Conservation (phyloP, 2,113 vertebrate genomes). For the Calyptomena viridis region DNA sequence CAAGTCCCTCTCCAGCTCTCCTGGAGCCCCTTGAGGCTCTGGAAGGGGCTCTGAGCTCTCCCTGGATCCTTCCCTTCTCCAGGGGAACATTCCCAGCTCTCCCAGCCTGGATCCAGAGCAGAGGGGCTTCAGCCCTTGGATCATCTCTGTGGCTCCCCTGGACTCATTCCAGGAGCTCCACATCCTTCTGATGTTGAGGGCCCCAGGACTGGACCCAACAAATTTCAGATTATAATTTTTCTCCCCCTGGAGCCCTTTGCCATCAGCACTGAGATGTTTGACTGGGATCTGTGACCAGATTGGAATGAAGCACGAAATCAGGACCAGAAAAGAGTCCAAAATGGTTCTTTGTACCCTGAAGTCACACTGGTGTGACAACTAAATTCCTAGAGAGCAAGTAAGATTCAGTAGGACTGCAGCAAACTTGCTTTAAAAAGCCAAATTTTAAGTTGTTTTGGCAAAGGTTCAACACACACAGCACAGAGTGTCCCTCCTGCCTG, state of each 20-base stretch:
- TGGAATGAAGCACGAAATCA: neutral
- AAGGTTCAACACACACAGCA: neutral
- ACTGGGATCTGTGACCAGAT: neutral
- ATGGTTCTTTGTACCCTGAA: neutral
- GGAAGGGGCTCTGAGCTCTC: neutral
- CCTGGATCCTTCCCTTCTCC: fast-evolving
- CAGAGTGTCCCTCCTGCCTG: neutral
- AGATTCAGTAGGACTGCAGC: neutral
- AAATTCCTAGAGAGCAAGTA: neutral
- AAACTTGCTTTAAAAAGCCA: neutral
- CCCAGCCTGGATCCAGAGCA: neutral
- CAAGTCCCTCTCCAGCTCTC: neutral
- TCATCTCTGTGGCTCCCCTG: fast-evolving
- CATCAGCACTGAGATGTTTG: neutral
- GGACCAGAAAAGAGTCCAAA: neutral
- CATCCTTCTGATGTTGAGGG: fast-evolving
- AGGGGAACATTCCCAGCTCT: fast-evolving
- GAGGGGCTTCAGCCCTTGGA: neutral
- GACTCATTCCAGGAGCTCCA: neutral
- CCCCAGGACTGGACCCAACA: neutral
- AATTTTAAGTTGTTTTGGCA: neutral
- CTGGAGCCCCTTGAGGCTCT: neutral
- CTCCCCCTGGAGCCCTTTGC: neutral
- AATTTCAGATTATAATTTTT: neutral
- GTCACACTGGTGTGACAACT: neutral